Percentiles rank a stretch among this genome's conserved stretches.
Evolutionary conservation across 2,888 invertebrate genomes (phyloP).

Genomic region (Gymnosoma rotundatum): DNA sequence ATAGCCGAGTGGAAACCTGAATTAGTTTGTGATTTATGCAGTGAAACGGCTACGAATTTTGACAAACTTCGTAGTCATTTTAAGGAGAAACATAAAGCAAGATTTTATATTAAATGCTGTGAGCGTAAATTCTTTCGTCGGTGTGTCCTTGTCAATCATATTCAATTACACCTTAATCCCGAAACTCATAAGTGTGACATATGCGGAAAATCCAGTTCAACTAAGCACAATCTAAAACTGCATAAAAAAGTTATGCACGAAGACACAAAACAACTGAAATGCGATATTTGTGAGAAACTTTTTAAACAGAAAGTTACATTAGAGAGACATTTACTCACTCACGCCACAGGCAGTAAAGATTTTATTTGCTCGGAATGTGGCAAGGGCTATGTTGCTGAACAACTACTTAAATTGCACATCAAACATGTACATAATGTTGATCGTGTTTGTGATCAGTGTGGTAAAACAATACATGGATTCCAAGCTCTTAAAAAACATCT

Average conservation of each 20-base stretch:
- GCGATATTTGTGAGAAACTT: constrained; percentile 71
- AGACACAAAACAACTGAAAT: constrained; percentile 63
- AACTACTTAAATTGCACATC: constrained; percentile 67
- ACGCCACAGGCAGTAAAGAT: constrained; percentile 67
- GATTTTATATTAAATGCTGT: constrained; percentile 73
- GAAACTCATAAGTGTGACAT: constrained; percentile 72
- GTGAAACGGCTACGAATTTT: constrained; percentile 49
- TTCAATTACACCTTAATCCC: constrained; percentile 72
- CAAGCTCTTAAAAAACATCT: constrained; percentile 68
- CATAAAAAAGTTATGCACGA: constrained; percentile 72
- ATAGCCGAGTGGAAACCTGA: constrained; percentile 64
- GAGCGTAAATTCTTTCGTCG: constrained; percentile 72
- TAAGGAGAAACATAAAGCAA: constrained; percentile 67
- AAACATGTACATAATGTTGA: constrained; percentile 70
- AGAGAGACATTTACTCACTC: constrained; percentile 71
- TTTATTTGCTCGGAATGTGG: constrained; percentile 73
- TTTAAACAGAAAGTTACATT: constrained; percentile 69
- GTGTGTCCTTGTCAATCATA: constrained; percentile 72
- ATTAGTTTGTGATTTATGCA: constrained; percentile 60
- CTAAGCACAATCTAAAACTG: constrained; percentile 65
- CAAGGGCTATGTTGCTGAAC: constrained; percentile 68
- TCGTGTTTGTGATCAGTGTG: constrained; percentile 71
- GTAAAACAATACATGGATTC: constrained; percentile 69
- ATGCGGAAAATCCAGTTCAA: constrained; percentile 72
- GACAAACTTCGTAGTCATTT: constrained; percentile 71